A percentile compares a stretch with the other conserved stretches of the same genome.
phyloP scores from a whole-genome alignment of 2,113 vertebrate genomes.

The Eptesicus fuscus region DNA sequence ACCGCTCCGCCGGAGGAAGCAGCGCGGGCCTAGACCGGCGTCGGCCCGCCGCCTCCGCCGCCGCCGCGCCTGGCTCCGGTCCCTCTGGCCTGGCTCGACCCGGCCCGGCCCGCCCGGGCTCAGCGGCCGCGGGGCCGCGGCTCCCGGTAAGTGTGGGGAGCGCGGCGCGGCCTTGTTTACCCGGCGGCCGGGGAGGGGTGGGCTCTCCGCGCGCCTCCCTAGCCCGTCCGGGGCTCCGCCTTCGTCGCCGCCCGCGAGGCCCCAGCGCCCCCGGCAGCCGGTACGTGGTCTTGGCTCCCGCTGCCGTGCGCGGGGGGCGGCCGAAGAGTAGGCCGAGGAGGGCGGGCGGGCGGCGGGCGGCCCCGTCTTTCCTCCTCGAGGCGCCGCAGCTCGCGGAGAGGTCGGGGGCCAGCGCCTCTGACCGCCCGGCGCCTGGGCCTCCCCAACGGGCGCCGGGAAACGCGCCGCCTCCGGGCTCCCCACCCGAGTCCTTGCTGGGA shows the following conservation, averaged over 20 bases:
- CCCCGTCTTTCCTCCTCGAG: not conserved
- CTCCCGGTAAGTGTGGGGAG: conserved; percentile 68
- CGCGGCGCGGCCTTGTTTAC: conserved; percentile 73
- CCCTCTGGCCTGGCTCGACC: not conserved
- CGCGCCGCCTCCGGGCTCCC: not conserved
- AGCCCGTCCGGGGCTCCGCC: conserved; percentile 24
- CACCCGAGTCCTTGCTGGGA: not conserved
- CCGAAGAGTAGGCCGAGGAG: not conserved
- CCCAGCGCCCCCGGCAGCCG: not conserved
- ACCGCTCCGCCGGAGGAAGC: conserved; percentile 53
- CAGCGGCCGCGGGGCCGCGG: not conserved
- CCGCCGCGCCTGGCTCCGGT: not conserved
- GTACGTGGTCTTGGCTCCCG: not conserved
- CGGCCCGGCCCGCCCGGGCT: not conserved
- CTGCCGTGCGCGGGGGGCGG: too few relatives aligned
- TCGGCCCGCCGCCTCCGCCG: not conserved
- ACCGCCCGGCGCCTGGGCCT: not conserved
- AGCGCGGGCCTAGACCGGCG: conserved; percentile 46
- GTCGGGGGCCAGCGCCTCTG: conserved; percentile 49
- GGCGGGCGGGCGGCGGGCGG: not conserved
- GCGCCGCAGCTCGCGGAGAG: not conserved
- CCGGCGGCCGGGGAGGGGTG: not conserved
- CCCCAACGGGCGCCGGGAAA: not conserved
- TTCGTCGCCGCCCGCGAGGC: conserved; percentile 30
- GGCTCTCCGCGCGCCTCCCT: not conserved